phyloP scores from a whole-genome alignment of 2,888 invertebrate species.

The Patella depressa region DNA sequence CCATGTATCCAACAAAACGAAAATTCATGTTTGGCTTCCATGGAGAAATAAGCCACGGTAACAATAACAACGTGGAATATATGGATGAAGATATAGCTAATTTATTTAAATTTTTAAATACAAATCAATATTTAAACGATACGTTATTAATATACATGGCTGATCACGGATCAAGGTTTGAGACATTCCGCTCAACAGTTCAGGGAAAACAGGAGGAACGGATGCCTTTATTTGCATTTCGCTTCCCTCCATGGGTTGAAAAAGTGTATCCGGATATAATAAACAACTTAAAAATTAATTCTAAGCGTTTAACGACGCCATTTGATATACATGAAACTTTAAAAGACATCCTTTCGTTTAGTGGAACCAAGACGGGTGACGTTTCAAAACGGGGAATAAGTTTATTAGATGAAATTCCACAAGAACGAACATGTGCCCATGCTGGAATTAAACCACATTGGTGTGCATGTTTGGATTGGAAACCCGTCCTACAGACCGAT shows the following conservation, averaged over 20 bases:
- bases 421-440: constrained; percentile 84
- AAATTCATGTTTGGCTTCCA: constrained; percentile 86
- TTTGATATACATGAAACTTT: constrained; percentile 91
- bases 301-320: constrained; percentile 83
- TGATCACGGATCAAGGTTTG: constrained; percentile 88
- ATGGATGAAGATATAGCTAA: constrained; percentile 81
- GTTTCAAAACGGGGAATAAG: constrained; percentile 56
- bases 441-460: constrained; percentile 94
- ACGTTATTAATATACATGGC: constrained; percentile 90
- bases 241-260: constrained; percentile 81
- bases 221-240: constrained; percentile 86
- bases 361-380: constrained; percentile 30
- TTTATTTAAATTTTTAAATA: constrained; percentile 75
- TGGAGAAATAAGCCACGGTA: constrained; percentile 88
- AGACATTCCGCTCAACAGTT: constrained; percentile 85
- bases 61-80: constrained; percentile 82
- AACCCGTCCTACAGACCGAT: constrained; percentile 75
- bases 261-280: constrained; percentile 76
- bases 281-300: constrained; percentile 76
- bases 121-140: constrained; percentile 79
- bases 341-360: constrained; percentile 77
- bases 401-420: constrained; percentile 72
- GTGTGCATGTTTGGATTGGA: constrained; percentile 92
- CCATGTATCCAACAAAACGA: constrained; percentile 75
- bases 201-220: constrained; percentile 94